Percentiles rank a stretch among this genome's conserved stretches.
Evolutionary conservation across 2,113 vertebrate species (phyloP).

Genomic region (Pithys albifrons): DNA sequence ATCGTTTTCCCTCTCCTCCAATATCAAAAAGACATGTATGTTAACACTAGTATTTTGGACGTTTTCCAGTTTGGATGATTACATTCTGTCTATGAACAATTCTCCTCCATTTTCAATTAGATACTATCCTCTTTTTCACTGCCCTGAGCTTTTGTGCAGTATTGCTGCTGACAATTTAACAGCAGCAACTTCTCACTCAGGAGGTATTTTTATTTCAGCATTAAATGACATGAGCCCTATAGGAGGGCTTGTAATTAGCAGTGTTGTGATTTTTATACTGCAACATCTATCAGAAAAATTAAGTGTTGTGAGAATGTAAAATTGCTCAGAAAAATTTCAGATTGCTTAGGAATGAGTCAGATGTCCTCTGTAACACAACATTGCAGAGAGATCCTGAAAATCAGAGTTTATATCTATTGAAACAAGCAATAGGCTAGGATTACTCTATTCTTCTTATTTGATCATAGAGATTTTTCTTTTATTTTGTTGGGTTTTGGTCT

Average conservation of each 20-base stretch:
- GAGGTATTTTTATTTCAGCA: not conserved
- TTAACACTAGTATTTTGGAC: not conserved
- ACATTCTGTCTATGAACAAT: not conserved
- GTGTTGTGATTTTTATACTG: not conserved
- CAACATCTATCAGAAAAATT: not conserved
- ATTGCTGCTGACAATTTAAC: not conserved
- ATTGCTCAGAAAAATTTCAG: not conserved
- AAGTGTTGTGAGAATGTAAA: not conserved
- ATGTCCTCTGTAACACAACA: not conserved
- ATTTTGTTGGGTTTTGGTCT: not conserved
- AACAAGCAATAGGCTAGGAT: not conserved
- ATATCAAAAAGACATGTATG: not conserved
- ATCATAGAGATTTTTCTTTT: not conserved
- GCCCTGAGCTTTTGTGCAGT: not conserved
- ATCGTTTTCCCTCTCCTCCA: not conserved
- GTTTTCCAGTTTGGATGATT: conserved; percentile 9
- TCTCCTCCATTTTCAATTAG: conserved; percentile 27
- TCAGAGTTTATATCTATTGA: not conserved
- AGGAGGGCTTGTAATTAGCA: not conserved
- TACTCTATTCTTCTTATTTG: not conserved
- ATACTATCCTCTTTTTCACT: not conserved
- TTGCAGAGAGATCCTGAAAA: not conserved
- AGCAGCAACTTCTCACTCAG: not conserved
- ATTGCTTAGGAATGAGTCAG: not conserved
- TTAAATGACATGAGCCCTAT: conserved; percentile 8